Percentiles rank a stretch among this genome's conserved stretches.
Conservation (phyloP, 2,797 vertebrate genomes). For the Denticeps clupeoides region DNA sequence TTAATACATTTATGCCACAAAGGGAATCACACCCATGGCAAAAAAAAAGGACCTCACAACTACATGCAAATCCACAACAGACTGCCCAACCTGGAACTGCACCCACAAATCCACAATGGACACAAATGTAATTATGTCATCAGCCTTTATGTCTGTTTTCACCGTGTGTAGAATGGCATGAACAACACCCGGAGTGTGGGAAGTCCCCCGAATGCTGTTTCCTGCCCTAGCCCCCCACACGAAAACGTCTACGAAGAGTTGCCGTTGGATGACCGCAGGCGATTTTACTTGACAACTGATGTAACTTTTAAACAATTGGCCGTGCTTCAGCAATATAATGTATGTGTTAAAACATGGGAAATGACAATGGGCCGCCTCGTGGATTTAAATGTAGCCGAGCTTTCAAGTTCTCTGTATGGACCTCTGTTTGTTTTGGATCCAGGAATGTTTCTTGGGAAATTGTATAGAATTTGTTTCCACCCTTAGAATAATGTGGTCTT, state of each 20-base stretch:
- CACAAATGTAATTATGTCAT: slow-evolving; percentile 5
- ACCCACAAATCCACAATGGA: neutral
- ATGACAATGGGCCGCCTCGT: slow-evolving; percentile 29
- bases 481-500: slow-evolving; percentile 26
- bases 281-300: slow-evolving; percentile 8
- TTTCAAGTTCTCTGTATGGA: slow-evolving; percentile 21
- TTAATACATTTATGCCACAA: slow-evolving; percentile 5
- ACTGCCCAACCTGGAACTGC: neutral
- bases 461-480: slow-evolving; percentile 22
- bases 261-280: neutral
- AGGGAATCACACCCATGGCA: slow-evolving; percentile 7
- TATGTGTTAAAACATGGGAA: slow-evolving; percentile 16
- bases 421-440: slow-evolving; percentile 33
- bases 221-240: neutral
- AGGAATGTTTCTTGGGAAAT: slow-evolving; percentile 9
- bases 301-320: neutral
- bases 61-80: slow-evolving; percentile 11
- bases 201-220: neutral
- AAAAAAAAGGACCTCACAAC: slow-evolving; percentile 22
- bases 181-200: slow-evolving; percentile 1
- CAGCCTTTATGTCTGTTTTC: slow-evolving; percentile 10
- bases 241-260: neutral
- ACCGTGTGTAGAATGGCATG: slow-evolving; percentile 6
- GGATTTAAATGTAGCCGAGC: slow-evolving; percentile 33
- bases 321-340: slow-evolving; percentile 11